Evolutionary conservation across 2,888 invertebrate species (phyloP).

Genomic region (Corythucha ciliata): DNA sequence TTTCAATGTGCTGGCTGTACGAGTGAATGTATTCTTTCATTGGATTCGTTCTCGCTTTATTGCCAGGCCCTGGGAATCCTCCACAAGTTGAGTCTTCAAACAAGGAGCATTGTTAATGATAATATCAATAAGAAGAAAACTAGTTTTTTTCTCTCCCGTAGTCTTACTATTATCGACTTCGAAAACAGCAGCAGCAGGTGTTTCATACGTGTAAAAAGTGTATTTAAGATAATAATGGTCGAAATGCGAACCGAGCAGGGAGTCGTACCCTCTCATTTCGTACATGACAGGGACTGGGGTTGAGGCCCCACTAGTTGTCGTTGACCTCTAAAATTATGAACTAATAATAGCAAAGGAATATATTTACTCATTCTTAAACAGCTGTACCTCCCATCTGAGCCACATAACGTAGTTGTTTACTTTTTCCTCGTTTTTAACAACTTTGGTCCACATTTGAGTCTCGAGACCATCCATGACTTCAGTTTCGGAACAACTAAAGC

Average conservation of each 20-base stretch:
- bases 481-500: slow-evolving; percentile 56
- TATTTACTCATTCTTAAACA: no score
- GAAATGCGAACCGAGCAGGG: slow-evolving; percentile 86
- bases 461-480: slow-evolving; percentile 61
- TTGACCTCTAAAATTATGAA: no score
- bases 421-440: slow-evolving; percentile 63
- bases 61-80: slow-evolving; percentile 80
- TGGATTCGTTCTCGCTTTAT: slow-evolving; percentile 75
- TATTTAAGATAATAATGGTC: slow-evolving; percentile 89
- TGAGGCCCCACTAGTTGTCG: no score
- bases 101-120: no score
- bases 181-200: slow-evolving; percentile 61
- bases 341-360: no score
- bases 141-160: no score
- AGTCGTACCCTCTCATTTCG: slow-evolving; percentile 90
- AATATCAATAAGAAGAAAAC: no score
- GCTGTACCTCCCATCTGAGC: slow-evolving; percentile 69
- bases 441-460: slow-evolving; percentile 70
- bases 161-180: slow-evolving; percentile 49
- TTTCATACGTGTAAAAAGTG: slow-evolving; percentile 50
- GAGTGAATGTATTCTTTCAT: slow-evolving; percentile 81
- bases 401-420: slow-evolving; percentile 82
- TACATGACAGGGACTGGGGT: slow-evolving; percentile 72
- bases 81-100: no score
- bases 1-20: slow-evolving; percentile 58